Evolutionary conservation across 2,888 invertebrate genomes (phyloP).

Genomic region (Lathronympha strigana): DNA sequence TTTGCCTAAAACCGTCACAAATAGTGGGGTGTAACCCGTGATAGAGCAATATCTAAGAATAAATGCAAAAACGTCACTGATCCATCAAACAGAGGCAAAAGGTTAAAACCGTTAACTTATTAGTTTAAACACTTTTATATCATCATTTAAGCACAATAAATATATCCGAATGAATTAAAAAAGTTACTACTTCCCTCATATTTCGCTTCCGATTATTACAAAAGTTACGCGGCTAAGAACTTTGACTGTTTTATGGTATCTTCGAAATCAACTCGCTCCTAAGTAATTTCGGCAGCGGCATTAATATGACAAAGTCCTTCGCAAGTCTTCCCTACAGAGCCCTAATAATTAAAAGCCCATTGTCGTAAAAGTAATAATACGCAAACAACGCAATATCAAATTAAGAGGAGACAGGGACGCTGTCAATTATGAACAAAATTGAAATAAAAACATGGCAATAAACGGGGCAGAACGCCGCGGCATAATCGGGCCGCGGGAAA

Average conservation of each 20-base stretch:
- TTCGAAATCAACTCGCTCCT: constrained; percentile 26
- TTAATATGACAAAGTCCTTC: constrained; percentile 40
- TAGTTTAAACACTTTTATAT: too few relatives aligned
- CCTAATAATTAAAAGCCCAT: constrained; percentile 49
- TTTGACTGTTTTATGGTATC: constrained; percentile 29
- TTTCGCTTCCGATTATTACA: constrained; percentile 7
- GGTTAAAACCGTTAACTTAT: too few relatives aligned
- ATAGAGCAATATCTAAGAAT: too few relatives aligned
- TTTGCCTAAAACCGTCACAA: too few relatives aligned
- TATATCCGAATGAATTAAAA: not conserved
- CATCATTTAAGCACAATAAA: constrained; percentile 19
- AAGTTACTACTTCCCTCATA: not conserved
- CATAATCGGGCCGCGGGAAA: constrained; percentile 68
- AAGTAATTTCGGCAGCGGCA: constrained; percentile 33
- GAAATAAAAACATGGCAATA: constrained; percentile 70
- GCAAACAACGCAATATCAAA: constrained; percentile 67
- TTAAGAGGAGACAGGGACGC: constrained; percentile 65
- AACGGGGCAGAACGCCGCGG: constrained; percentile 63
- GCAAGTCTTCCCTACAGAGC: constrained; percentile 42
- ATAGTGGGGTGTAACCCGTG: too few relatives aligned
- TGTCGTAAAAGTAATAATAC: constrained; percentile 63
- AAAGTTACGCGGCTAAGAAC: constrained; percentile 21
- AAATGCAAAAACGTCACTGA: too few relatives aligned
- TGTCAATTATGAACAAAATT: constrained; percentile 72
- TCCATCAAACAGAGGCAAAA: too few relatives aligned